phyloP scores from a whole-genome alignment of 1,140 invertebrate species.

The Eriosoma lanigerum region DNA sequence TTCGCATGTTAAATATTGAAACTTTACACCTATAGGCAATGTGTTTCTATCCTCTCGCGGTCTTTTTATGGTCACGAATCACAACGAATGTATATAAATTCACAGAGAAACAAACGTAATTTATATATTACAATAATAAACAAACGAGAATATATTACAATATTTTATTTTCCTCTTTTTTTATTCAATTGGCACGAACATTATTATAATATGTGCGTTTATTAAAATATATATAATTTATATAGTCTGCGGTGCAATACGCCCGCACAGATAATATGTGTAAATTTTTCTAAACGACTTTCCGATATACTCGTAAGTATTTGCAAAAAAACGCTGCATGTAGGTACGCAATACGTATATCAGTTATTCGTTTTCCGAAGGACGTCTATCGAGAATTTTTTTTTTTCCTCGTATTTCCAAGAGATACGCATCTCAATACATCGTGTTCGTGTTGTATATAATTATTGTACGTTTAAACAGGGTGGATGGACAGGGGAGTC shows the following conservation, averaged over 20 bases:
- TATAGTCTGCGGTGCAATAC: background rate
- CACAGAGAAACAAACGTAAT: background rate
- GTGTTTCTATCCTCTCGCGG: background rate
- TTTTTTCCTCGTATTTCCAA: background rate
- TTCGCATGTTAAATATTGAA: background rate
- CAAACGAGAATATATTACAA: background rate
- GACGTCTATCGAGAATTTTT: background rate
- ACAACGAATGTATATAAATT: background rate
- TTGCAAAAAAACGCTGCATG: background rate
- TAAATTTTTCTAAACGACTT: background rate
- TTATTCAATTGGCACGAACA: background rate
- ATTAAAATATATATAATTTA: no score
- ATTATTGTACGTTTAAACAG: no score
- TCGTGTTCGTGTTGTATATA: no score
- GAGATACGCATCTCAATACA: background rate
- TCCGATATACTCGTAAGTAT: background rate
- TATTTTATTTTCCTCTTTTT: background rate
- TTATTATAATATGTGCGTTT: background rate
- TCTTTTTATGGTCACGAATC: conserved; percentile 30
- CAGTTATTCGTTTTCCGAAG: background rate
- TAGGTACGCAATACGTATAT: background rate
- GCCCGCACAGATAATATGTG: background rate
- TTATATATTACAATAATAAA: background rate
- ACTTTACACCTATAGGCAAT: background rate
- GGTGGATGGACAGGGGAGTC: no score